Base-by-base conservation (phyloP, 2,888 invertebrate species). In the Zaprionus obscuricornis region DNA sequence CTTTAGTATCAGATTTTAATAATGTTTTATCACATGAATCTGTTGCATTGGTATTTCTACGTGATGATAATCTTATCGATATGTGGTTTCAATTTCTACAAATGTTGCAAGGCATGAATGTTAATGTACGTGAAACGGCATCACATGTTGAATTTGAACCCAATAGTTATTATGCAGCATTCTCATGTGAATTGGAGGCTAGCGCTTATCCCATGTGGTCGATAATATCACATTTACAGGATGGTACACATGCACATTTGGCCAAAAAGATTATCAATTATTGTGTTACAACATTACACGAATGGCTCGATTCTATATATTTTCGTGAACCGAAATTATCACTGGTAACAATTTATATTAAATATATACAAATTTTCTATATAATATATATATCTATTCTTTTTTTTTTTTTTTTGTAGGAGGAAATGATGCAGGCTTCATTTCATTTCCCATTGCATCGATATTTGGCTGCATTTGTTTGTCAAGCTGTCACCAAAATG, bases 151-250 rank as follows among this genome's bases (percentile, higher is more conserved):
- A 98, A 91, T 98, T 96, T 91, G 98, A 99, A 90, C 97, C 98
- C 33, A 97, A 97, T 71, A 97, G 97, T 10, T 99, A 98, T 91
- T 98, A 98, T 91, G 97, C 98, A 37, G 98, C 98, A 20, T 99
- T 98, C 91, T 97, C 97, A 62, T 98, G 98, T 74, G 98, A 99
- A 92, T 91, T 98, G 74, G 98, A 99, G 91, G 97, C 98, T 16
- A 97, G 97, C 83, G 97, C 98, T 8, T 97, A 98, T 91, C 98
- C 98, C 1, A 97, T 98, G 98, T 98, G 98, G 98, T 97, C 97
- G 8, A 93, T 98, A 55, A 95, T 98, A 49, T 95, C 95, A 34
- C 98, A 98, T 91, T 92, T 97, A 24, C 93, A 94, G 60, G 95
- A 94, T 86, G 92, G 93, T 5, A 92, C 92, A 68, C 95, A 95